Evolutionary conservation across 2,113 vertebrate genomes (phyloP).

Genomic region (Ammodramus savannarum): DNA sequence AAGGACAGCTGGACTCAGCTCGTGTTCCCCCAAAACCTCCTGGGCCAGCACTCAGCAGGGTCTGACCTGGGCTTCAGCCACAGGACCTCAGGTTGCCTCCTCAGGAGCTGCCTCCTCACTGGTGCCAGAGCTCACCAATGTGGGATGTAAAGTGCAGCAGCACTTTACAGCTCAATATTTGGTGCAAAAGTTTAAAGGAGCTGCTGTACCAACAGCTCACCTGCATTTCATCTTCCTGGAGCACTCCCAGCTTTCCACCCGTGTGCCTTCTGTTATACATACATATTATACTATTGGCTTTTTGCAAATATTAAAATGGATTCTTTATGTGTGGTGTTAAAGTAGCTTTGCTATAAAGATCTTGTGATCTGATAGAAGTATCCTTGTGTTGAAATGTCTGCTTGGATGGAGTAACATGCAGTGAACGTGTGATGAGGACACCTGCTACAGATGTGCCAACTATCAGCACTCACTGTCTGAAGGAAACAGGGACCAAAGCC

Average conservation of each 20-base stretch:
- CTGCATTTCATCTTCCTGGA: too few species aligned
- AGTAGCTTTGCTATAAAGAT: background rate
- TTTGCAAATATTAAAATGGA: background rate
- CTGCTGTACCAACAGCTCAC: too few species aligned
- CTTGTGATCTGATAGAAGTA: background rate
- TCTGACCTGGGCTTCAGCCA: background rate
- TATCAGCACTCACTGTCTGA: background rate
- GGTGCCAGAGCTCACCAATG: too few species aligned
- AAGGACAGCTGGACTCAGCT: background rate
- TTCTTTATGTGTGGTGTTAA: background rate
- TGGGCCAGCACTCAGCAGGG: background rate
- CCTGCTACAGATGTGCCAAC: background rate
- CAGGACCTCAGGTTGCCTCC: background rate
- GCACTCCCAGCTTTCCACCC: background rate
- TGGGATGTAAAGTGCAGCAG: too few species aligned
- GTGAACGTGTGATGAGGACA: background rate
- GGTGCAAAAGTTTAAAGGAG: too few species aligned
- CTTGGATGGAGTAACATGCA: background rate
- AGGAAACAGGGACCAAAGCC: background rate
- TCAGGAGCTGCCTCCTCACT: too few species aligned
- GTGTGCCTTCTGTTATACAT: background rate
- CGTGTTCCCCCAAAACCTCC: accelerated
- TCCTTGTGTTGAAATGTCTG: background rate
- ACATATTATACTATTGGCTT: background rate
- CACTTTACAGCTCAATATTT: too few species aligned